Percentiles rank a stretch among this genome's conserved stretches.
These are phyloP conservation scores for Psephotus haematonotus DNA, from an alignment of 2,113 vertebrate species.

Conservation along the genomic window DNA sequence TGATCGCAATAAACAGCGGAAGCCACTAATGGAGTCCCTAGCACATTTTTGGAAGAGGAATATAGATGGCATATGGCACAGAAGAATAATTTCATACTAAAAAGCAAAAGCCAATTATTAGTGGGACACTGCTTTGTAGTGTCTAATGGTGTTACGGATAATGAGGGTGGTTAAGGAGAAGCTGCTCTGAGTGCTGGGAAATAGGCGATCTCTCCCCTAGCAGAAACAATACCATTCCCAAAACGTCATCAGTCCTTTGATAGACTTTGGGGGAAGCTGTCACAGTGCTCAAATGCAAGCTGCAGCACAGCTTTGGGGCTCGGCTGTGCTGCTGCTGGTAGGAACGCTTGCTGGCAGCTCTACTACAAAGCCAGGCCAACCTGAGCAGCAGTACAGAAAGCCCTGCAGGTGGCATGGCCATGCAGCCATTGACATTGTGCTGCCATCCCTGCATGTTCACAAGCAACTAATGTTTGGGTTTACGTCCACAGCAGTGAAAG, in stretches of 20 bases:
- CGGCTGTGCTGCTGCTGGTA: background rate
- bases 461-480: background rate
- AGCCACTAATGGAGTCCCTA: constrained; percentile 19
- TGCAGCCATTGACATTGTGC: background rate
- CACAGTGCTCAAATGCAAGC: background rate
- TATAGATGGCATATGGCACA: constrained; percentile 31
- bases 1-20: constrained; percentile 38
- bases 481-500: background rate
- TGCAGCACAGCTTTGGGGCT: background rate
- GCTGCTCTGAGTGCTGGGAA: background rate
- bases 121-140: background rate
- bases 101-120: constrained; percentile 38
- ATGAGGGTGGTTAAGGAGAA: background rate
- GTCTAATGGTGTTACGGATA: constrained; percentile 20
- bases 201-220: background rate
- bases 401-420: background rate
- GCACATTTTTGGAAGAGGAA: constrained; percentile 43
- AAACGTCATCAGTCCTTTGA: background rate
- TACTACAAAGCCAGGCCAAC: background rate
- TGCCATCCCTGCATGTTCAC: background rate
- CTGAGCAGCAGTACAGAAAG: background rate
- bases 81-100: constrained; percentile 49
- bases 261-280: background rate
- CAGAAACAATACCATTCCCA: background rate
- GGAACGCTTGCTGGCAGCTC: background rate